Conservation (phyloP, 2,797 vertebrate genomes). For the Rhodeus uyekii region DNA sequence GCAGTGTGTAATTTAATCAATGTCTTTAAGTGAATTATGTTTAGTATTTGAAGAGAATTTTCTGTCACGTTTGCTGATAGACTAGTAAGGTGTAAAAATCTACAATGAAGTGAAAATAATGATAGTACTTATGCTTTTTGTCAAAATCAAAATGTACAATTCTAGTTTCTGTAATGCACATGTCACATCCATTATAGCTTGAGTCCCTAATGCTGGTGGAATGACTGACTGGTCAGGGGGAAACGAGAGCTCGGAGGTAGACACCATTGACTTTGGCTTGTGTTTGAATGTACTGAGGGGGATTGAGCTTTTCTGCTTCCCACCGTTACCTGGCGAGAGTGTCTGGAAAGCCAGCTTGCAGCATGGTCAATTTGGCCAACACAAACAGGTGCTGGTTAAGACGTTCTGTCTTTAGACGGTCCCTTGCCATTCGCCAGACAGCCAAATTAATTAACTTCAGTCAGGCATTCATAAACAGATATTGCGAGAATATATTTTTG, state of each 20-base stretch:
- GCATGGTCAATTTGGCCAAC: constrained; percentile 48
- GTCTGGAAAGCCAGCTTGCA: constrained; percentile 47
- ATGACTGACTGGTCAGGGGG: constrained; percentile 27
- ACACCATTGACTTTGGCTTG: constrained; percentile 63
- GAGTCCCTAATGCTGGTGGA: background rate
- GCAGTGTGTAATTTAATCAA: background rate
- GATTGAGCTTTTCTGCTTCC: constrained; percentile 52
- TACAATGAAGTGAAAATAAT: background rate
- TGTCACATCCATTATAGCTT: constrained; percentile 18
- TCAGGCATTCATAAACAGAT: constrained; percentile 69
- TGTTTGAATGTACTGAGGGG: constrained; percentile 46
- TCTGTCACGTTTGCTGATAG: background rate
- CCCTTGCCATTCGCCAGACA: constrained; percentile 57
- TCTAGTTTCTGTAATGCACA: background rate
- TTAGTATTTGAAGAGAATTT: background rate
- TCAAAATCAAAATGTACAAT: background rate
- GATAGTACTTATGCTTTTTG: background rate
- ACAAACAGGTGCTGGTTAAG: constrained; percentile 60
- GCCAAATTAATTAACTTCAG: constrained; percentile 70
- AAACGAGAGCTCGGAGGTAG: background rate
- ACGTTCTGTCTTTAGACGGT: constrained; percentile 46
- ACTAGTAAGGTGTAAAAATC: background rate
- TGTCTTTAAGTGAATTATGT: background rate
- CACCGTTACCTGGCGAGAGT: constrained; percentile 60
- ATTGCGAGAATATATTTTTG: constrained; percentile 55